Conservation (phyloP, 2,888 invertebrate genomes). For the Volucella inflata region DNA sequence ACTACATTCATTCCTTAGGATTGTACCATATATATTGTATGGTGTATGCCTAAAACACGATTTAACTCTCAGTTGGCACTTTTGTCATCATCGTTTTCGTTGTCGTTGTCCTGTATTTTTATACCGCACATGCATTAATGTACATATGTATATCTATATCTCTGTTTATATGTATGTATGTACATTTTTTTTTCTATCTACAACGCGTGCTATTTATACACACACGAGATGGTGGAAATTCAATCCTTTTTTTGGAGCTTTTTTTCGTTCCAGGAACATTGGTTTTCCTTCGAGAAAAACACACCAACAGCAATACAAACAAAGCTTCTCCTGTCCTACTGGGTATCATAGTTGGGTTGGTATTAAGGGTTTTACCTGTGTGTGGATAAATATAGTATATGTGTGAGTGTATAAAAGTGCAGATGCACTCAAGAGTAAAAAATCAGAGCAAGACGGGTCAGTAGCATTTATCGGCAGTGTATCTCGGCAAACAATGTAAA, state of each 20-base stretch:
- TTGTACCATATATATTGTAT: constrained; percentile 10
- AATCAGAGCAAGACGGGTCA: constrained; percentile 76
- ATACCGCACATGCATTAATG: constrained; percentile 30
- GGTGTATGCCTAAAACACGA: constrained; percentile 47
- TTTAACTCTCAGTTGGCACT: constrained; percentile 61
- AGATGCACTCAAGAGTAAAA: constrained; percentile 66
- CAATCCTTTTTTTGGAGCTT: constrained; percentile 64
- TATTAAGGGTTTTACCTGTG: not conserved
- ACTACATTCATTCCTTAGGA: not conserved
- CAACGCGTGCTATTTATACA: constrained; percentile 61
- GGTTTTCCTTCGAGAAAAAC: constrained; percentile 41
- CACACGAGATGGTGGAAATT: constrained; percentile 52
- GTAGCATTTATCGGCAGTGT: constrained; percentile 73
- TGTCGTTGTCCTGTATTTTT: constrained; percentile 26
- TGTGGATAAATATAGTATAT: constrained; percentile 23
- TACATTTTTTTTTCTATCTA: constrained; percentile 25
- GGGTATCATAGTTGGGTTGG: constrained; percentile 15
- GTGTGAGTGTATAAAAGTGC: constrained; percentile 50
- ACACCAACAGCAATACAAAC: constrained; percentile 30
- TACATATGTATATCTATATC: constrained; percentile 9
- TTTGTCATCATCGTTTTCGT: constrained; percentile 18
- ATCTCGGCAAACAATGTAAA: constrained; percentile 66
- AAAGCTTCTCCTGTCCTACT: not conserved
- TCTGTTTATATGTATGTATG: not conserved
- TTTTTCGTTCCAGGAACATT: constrained; percentile 57